These are phyloP conservation scores for Aporrectodea caliginosa DNA, from an alignment of 1,140 invertebrate species.

Conservation along the genomic window DNA sequence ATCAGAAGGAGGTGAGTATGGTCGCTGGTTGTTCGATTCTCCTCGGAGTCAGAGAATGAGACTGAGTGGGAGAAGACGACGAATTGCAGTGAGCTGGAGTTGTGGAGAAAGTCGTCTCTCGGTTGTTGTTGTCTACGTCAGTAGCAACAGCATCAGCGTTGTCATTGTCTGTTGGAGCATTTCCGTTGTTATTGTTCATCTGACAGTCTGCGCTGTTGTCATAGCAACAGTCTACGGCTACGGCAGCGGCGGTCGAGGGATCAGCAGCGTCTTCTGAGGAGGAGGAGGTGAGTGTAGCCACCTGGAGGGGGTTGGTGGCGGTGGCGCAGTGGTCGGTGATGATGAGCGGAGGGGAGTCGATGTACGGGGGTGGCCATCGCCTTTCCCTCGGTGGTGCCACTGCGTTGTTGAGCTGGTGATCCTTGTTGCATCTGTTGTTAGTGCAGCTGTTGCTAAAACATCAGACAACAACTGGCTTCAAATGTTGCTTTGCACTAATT, in stretches of 20 bases:
- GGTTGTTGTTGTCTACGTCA: not conserved
- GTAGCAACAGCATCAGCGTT: not conserved
- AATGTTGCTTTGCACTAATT: too few species aligned
- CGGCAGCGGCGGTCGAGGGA: not conserved
- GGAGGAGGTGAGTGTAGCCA: not conserved
- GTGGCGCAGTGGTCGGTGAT: conserved; percentile 9
- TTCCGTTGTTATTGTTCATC: not conserved
- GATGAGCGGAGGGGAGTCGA: conserved; percentile 18
- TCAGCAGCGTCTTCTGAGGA: not conserved
- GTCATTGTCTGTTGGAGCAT: not conserved
- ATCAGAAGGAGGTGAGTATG: not conserved
- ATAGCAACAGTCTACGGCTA: not conserved
- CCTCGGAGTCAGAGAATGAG: not conserved
- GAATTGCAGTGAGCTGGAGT: not conserved
- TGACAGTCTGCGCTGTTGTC: not conserved
- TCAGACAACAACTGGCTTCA: too few species aligned
- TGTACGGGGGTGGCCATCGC: conserved; percentile 13
- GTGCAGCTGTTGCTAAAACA: not conserved
- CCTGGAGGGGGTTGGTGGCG: too few species aligned
- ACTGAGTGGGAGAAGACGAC: not conserved
- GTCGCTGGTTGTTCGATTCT: not conserved
- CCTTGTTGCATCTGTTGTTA: too few species aligned
- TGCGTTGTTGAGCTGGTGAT: not conserved
- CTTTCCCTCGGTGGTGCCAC: conserved; percentile 3
- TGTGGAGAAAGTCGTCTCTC: too few species aligned